Evolutionary conservation across 2,113 vertebrate genomes (phyloP).

Genomic region (Puntigrus tetrazona): DNA sequence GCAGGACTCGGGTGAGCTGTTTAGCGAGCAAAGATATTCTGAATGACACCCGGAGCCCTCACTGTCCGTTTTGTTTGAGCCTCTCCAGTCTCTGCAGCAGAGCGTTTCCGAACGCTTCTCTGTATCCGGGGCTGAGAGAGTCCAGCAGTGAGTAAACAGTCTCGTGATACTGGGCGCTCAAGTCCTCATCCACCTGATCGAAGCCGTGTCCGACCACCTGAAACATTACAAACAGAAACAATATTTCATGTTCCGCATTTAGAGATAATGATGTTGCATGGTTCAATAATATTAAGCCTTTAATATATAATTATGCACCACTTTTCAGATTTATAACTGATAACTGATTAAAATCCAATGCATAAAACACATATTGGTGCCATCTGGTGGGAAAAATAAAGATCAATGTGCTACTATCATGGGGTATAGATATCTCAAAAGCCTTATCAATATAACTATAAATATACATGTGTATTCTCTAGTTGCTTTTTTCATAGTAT

Average conservation of each 20-base stretch:
- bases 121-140: slow-evolving; percentile 92
- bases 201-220: slow-evolving; percentile 93
- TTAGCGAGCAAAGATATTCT: slow-evolving; percentile 33
- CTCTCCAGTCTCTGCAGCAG: slow-evolving; percentile 91
- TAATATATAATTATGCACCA: neutral
- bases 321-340: neutral
- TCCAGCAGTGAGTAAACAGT: slow-evolving; percentile 96
- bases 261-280: neutral
- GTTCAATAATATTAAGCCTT: neutral
- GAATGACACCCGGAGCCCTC: slow-evolving; percentile 62
- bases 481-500: too few relatives aligned
- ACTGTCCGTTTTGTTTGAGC: slow-evolving; percentile 85
- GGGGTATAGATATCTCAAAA: too few relatives aligned
- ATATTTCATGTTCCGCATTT: neutral
- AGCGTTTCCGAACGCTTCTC: slow-evolving; percentile 94
- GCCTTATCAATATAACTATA: too few relatives aligned
- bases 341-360: too few relatives aligned
- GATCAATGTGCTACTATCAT: too few relatives aligned
- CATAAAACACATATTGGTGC: too few relatives aligned
- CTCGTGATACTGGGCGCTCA: slow-evolving; percentile 89
- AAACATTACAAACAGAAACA: neutral
- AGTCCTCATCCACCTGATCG: slow-evolving; percentile 84
- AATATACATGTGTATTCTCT: too few relatives aligned
- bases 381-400: too few relatives aligned
- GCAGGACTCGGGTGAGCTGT: slow-evolving; percentile 31